Evolutionary conservation across 2,888 invertebrate species (phyloP).

Genomic region (Ceramica pisi): DNA sequence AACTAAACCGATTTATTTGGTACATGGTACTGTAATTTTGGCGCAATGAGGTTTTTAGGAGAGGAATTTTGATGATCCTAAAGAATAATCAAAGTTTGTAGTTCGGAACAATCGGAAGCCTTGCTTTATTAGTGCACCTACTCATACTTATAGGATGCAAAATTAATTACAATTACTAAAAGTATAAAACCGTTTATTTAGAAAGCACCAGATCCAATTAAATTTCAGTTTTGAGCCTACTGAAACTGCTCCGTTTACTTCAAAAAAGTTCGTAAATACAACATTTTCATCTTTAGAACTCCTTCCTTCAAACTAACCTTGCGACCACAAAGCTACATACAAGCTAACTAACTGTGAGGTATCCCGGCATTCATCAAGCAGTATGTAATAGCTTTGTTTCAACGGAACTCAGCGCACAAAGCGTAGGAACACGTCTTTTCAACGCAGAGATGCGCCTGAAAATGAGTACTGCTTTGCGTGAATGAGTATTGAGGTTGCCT

Average conservation of each 20-base stretch:
- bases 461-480: constrained; percentile 50
- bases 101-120: not conserved
- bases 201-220: not conserved
- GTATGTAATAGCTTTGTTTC: constrained; percentile 61
- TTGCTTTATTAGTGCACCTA: too few relatives aligned
- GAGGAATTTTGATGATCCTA: rapidly evolving
- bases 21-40: not conserved
- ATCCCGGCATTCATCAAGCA: constrained; percentile 53
- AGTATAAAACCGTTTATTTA: not conserved
- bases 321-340: not conserved
- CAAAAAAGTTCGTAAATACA: not conserved
- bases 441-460: constrained; percentile 47
- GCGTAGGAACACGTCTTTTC: constrained; percentile 58
- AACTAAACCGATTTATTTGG: too few relatives aligned
- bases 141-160: too few relatives aligned
- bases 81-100: not conserved
- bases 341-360: constrained; percentile 50
- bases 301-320: not conserved
- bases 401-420: constrained; percentile 58
- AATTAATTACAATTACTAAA: not conserved
- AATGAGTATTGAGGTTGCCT: constrained; percentile 53
- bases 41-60: not conserved
- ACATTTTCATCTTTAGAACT: not conserved
- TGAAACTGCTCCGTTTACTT: not conserved
- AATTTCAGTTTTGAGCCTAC: not conserved